Base-by-base conservation (phyloP, 2,113 vertebrate genomes). In the Tupaia tana region DNA sequence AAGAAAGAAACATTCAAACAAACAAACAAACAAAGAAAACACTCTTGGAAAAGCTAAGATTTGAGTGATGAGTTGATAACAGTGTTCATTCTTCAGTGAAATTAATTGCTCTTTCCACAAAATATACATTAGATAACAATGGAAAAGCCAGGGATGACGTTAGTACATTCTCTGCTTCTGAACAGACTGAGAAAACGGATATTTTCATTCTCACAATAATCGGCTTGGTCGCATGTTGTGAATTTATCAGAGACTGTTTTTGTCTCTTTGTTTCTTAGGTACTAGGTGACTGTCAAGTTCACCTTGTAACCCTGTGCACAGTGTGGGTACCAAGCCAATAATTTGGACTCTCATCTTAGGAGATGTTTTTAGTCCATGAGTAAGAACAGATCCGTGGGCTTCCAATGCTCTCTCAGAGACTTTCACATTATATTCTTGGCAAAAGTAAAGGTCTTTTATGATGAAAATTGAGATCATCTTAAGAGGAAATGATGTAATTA, bases 121-220 rank as follows among this genome's bases (percentile, higher is more conserved):
- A 69, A 64, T 91, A 73, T 93, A 59, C 19, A 13, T 70, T 70
- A 70, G 78, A 11, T 64, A 29, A 75, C 11, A 13, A 11, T 83
- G 84, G 74, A 81, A 94, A 86, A 96, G 78, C 66, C 93, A 43
- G 63, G 86, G 86, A 3, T 88, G 22, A 91, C 91, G 77, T 79
- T 90, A 90, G 88, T 97, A 85, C 97, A 97, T 89, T 94, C 77
- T 6, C 15, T 70, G 11, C 34, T 97, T 81, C 61, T n/a, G 96
- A 96, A 71, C 78, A 70, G 89, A 78, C 92, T 97, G 79, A 95
- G 94, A 97, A 97, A 91, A 85, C 13, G 56, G 61, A 59, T 58
- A 14, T 79, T 95, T 93, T 94, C 29, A 85, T 86, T 90, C 31
- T 92, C 29, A 19, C 19, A 24, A 19, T 83, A 59, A 77, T 18